Conservation (phyloP, 2,113 vertebrate species). For the Oxyura jamaicensis region DNA sequence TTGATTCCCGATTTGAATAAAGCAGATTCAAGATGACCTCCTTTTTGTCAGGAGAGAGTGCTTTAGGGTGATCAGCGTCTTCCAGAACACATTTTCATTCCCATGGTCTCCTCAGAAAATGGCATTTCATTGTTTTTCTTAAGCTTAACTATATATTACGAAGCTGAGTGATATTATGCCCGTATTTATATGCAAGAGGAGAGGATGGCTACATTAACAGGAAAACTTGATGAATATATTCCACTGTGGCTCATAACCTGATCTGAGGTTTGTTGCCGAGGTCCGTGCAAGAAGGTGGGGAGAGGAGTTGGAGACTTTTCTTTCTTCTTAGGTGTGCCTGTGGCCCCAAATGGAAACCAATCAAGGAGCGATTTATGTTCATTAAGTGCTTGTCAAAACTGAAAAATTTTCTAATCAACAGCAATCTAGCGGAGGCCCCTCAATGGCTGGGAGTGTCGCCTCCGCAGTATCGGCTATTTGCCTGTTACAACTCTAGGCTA, state of each 20-base stretch:
- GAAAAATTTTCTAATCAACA: conserved; percentile 88
- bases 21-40: neutral
- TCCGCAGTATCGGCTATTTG: conserved; percentile 72
- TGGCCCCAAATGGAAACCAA: conserved; percentile 81
- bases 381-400: conserved; percentile 89
- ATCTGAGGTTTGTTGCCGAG: neutral
- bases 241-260: neutral
- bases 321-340: conserved; percentile 76
- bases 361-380: conserved; percentile 86
- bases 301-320: neutral
- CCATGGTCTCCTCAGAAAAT: neutral
- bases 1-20: neutral
- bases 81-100: neutral
- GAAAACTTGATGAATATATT: conserved; percentile 61
- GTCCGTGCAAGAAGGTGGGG: neutral
- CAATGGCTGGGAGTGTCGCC: conserved; percentile 81
- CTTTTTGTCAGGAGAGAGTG: neutral
- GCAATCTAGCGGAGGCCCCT: conserved; percentile 77
- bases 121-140: neutral
- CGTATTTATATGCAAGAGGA: neutral
- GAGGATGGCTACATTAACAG: conserved; percentile 20
- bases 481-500: conserved; percentile 86
- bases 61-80: neutral
- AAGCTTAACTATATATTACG: neutral
- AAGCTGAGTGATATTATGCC: neutral